Percentiles rank a stretch among this genome's conserved stretches.
phyloP scores from a whole-genome alignment of 2,113 vertebrate species.

The Gavialis gangeticus region DNA sequence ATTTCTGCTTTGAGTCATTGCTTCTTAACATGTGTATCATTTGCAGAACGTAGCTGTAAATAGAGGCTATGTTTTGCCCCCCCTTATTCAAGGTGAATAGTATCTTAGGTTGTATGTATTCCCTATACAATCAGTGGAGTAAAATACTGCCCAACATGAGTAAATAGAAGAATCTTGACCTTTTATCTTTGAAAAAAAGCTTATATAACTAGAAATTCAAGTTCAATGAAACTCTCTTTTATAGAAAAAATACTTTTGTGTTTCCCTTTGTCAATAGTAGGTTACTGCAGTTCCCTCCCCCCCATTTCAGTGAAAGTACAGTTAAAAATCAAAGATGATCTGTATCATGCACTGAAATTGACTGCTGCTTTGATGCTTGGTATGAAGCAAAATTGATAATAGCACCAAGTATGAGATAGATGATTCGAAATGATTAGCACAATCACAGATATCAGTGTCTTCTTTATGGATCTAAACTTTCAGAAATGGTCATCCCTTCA shows the following conservation, averaged over 20 bases:
- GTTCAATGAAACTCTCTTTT: neutral
- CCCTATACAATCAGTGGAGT: neutral
- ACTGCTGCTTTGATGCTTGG: neutral
- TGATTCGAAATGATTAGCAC: neutral
- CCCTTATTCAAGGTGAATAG: neutral
- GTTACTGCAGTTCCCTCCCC: neutral
- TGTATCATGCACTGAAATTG: neutral
- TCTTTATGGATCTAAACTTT: neutral
- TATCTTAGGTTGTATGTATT: neutral
- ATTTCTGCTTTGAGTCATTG: too few relatives aligned
- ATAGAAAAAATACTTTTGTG: neutral
- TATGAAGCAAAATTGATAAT: neutral
- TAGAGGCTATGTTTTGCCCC: neutral
- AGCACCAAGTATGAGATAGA: neutral
- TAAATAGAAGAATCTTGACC: neutral
- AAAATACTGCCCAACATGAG: neutral
- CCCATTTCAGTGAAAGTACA: neutral
- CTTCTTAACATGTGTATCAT: neutral
- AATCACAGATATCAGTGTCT: neutral
- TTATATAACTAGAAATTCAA: neutral
- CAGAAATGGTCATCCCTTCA: neutral
- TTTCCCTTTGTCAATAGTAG: neutral
- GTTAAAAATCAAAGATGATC: neutral
- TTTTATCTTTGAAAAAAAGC: constrained; percentile 2
- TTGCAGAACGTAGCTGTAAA: neutral